These are phyloP conservation scores for Halichondria panicea DNA, from an alignment of 37 sponge, comb jelly and placozoan species.

Conservation along the genomic window DNA sequence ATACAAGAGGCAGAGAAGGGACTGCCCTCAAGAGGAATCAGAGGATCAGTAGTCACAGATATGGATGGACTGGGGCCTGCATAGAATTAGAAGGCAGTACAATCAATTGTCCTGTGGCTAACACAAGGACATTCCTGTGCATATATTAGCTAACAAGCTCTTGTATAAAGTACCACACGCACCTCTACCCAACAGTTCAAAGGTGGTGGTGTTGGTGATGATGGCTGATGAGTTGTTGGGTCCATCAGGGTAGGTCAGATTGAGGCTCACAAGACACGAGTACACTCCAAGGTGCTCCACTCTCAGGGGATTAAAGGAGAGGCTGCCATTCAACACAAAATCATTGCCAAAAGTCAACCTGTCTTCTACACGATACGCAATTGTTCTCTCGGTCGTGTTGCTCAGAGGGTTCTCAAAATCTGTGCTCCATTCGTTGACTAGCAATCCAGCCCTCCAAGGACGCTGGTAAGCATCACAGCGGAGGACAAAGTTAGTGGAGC, in stretches of 20 bases:
- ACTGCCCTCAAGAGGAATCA: too few relatives aligned
- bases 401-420: background rate
- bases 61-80: too few relatives aligned
- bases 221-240: conserved; percentile 22
- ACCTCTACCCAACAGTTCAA: too few relatives aligned
- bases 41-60: too few relatives aligned
- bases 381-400: background rate
- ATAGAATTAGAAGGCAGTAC: too few relatives aligned
- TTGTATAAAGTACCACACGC: too few relatives aligned
- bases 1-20: too few relatives aligned
- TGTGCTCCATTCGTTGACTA: conserved; percentile 1
- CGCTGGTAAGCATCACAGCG: conserved; percentile 6
- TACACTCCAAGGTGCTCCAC: background rate
- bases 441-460: background rate
- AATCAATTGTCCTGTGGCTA: too few relatives aligned
- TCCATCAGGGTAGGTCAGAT: conserved; percentile 15
- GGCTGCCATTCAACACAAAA: conserved; percentile 27
- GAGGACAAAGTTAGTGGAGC: background rate
- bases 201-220: conserved; percentile 1
- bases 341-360: background rate
- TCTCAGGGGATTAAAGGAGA: background rate
- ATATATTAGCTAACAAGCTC: too few relatives aligned
- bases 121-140: too few relatives aligned
- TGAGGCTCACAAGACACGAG: conserved; percentile 7
- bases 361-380: too few relatives aligned